Evolutionary conservation across 2,113 vertebrate genomes (phyloP), one percentile per base, ranked within the genome.

Genomic region (Gorsachius goisagi): DNA sequence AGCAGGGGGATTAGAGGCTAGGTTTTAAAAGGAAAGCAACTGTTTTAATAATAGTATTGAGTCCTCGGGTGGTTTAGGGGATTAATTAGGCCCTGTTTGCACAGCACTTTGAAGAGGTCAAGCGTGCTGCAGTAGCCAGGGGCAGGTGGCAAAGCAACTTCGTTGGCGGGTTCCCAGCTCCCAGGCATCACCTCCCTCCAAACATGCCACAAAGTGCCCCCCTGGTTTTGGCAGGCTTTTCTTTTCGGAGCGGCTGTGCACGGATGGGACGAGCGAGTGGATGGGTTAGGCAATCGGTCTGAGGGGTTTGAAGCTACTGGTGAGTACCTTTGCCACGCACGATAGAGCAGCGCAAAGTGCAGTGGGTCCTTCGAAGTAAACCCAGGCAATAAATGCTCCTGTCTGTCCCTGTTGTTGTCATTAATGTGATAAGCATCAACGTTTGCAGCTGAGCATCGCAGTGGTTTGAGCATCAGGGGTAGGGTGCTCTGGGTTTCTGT

Each of bases 1-100:
- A 78, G 91, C 18, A 41, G 32, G 21, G 52, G 77, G 89, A 97
- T 97, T 97, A 96, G 76, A 87, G 39, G 44, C 10, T 39, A 32
- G 94, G 91, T 97, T 95, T 95, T 96, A 93, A 97, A 97, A 92
- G 86, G 90, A 96, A 95, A 95, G 81, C 84, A 62, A 93, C 77
- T 4, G 84, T 95, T 95, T 95, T 88, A 97, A 95, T 96, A 95
- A 96, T 96, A 94, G 96, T 93, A 85, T 89, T 89, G 92, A 94
- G 81, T 92, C 84, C 86, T 86, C 5, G 58, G 73, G 67, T 92
- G 94, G 90, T 96, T 96, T 95, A 95, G 89, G 69, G 92, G 90
- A 96, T 96, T 97, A 97, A 91, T 92, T 89, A 85, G 76, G 30
- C 80, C 1, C 0, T 87, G 84, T 93, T 94, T 89, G 86, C 84